These are phyloP conservation scores for Speoplatyrhinus poulsoni DNA, from an alignment of 2,113 vertebrate genomes.

Conservation along the genomic window DNA sequence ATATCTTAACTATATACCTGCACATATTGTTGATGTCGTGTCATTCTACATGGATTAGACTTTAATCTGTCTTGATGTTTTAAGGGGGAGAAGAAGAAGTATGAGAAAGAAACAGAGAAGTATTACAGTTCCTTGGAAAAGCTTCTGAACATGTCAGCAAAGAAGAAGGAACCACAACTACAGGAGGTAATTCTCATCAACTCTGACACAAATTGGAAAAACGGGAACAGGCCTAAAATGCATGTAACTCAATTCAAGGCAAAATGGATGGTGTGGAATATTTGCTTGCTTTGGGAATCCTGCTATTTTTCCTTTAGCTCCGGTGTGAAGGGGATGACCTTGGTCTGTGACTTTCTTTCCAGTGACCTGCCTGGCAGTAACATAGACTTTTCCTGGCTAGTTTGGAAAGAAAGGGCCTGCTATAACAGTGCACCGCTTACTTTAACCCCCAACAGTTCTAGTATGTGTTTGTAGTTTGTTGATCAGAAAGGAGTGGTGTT, in stretches of 20 bases:
- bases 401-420: conserved; percentile 49
- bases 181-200: conserved; percentile 83
- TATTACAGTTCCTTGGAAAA: conserved; percentile 96
- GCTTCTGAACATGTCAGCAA: conserved; percentile 92
- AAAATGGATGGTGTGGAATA: conserved; percentile 12
- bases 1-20: too few relatives aligned
- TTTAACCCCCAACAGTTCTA: conserved; percentile 11
- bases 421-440: conserved; percentile 25
- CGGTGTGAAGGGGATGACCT: conserved; percentile 15
- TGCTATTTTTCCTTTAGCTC: conserved; percentile 26
- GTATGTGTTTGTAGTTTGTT: conserved; percentile 19
- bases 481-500: background rate
- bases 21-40: background rate
- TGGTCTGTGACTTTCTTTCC: conserved; percentile 39
- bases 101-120: conserved; percentile 97
- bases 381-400: conserved; percentile 53
- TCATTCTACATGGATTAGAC: background rate
- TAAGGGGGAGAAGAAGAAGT: conserved; percentile 94
- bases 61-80: conserved; percentile 13
- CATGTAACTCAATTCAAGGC: background rate
- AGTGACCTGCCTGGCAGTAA: conserved; percentile 43
- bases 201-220: background rate
- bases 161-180: conserved; percentile 95
- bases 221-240: background rate
- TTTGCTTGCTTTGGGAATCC: conserved; percentile 35